phyloP scores from a whole-genome alignment of 2,888 invertebrate species.

The Acleris cristana region DNA sequence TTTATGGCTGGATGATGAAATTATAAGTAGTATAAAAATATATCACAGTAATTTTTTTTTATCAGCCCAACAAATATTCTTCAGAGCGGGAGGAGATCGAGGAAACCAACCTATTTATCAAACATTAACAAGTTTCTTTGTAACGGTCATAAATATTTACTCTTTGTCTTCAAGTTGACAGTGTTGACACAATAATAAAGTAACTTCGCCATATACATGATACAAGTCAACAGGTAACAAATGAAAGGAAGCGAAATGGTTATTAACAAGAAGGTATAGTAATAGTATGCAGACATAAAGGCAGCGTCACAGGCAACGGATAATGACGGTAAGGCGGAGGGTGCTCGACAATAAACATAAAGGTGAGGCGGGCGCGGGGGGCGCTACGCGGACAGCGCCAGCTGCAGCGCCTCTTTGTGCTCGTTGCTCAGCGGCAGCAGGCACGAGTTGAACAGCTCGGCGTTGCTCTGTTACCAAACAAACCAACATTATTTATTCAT shows the following conservation, averaged over 20 bases:
- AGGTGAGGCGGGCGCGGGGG: conserved; percentile 36
- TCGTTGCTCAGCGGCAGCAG: conserved; percentile 89
- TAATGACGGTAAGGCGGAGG: conserved; percentile 44
- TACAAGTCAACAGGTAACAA: conserved; percentile 1
- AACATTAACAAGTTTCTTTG: conserved; percentile 8
- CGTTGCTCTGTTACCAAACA: conserved; percentile 85
- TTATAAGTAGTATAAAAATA: conserved; percentile 75
- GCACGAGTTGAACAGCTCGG: conserved; percentile 91
- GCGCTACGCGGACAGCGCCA: conserved; percentile 84
- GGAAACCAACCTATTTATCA: conserved; percentile 42
- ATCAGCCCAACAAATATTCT: conserved; percentile 67
- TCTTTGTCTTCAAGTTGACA: background rate
- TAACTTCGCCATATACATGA: conserved; percentile 1
- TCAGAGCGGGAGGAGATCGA: conserved; percentile 51
- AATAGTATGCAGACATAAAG: conserved; percentile 35
- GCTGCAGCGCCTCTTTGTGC: conserved; percentile 92
- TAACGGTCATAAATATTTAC: conserved; percentile 1
- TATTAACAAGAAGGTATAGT: conserved; percentile 27
- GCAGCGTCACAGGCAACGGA: conserved; percentile 50
- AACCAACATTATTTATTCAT: background rate
- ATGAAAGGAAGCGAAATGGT: background rate
- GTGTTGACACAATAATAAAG: conserved; percentile 2
- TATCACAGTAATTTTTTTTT: conserved; percentile 82
- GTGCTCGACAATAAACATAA: conserved; percentile 48
- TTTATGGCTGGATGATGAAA: conserved; percentile 60